Evolutionary conservation across 2,888 invertebrate species (phyloP).

Genomic region (Phalera bucephala): DNA sequence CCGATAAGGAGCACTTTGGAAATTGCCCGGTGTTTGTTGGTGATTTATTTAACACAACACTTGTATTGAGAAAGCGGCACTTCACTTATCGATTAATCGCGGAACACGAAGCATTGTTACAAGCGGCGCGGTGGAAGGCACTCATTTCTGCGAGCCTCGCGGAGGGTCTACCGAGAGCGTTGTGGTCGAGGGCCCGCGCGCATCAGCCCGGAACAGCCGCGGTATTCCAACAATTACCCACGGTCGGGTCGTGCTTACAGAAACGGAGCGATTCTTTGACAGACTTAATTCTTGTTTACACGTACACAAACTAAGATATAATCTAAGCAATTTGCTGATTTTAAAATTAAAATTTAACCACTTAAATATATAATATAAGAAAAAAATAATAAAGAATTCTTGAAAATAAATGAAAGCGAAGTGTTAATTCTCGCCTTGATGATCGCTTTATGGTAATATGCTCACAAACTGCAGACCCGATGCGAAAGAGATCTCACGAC

Average conservation of each 20-base stretch:
- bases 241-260: conserved; percentile 63
- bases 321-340: conserved; percentile 10
- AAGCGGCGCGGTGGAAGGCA: conserved; percentile 57
- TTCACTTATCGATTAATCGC: conserved; percentile 73
- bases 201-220: conserved; percentile 77
- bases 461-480: conserved; percentile 47
- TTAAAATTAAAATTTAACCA: conserved; percentile 1
- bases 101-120: conserved; percentile 67
- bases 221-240: conserved; percentile 78
- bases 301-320: conserved; percentile 37
- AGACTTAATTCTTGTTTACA: conserved; percentile 54
- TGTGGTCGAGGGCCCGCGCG: conserved; percentile 74
- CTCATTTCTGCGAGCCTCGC: conserved; percentile 70
- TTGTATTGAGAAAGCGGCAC: conserved; percentile 66
- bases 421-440: conserved; percentile 40
- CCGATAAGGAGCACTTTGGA: conserved; percentile 52
- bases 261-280: conserved; percentile 57
- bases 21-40: conserved; percentile 48
- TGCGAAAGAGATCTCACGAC: conserved; percentile 70
- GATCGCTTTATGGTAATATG: conserved; percentile 46
- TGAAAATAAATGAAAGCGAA: conserved; percentile 15
- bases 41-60: conserved; percentile 65
- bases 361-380: no score
- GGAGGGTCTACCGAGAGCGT: conserved; percentile 67
- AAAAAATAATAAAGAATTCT: conserved; percentile 9